These are phyloP conservation scores for Austrolebias charrua DNA, from an alignment of 2,797 vertebrate genomes.

Conservation along the genomic window DNA sequence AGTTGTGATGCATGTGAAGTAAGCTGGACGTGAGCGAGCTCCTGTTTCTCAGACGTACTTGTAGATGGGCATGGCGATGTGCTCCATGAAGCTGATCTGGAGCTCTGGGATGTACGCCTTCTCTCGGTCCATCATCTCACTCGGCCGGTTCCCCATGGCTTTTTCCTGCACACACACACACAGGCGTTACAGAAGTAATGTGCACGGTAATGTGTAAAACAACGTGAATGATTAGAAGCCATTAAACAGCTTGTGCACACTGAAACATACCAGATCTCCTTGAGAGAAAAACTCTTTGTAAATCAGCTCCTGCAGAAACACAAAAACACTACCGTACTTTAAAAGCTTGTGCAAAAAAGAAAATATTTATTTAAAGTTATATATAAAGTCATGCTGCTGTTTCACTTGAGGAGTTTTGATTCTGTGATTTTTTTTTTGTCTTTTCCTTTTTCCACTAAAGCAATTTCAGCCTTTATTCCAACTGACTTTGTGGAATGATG, in stretches of 20 bases:
- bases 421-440: conserved; percentile 1
- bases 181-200: conserved; percentile 24
- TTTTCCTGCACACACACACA: conserved; percentile 85
- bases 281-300: conserved; percentile 99
- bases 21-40: neutral
- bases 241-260: conserved; percentile 5
- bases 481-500: conserved; percentile 13
- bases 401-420: neutral
- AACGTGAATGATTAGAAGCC: conserved; percentile 31
- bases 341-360: neutral
- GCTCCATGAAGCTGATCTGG: conserved; percentile 99
- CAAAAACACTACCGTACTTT: no score
- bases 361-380: neutral
- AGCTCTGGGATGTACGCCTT: conserved; percentile 98
- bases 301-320: conserved; percentile 89
- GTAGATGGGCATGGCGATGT: conserved; percentile 99
- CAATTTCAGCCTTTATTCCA: neutral
- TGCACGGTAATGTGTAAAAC: conserved; percentile 21
- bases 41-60: conserved; percentile 78
- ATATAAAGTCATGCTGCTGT: neutral
- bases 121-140: conserved; percentile 99
- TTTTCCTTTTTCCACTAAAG: conserved; percentile 5
- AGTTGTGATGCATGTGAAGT: neutral
- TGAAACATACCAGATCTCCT: conserved; percentile 93
- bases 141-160: conserved; percentile 96